Evolutionary conservation across 2,113 vertebrate species (phyloP).

Genomic region (Carassius carassius): DNA sequence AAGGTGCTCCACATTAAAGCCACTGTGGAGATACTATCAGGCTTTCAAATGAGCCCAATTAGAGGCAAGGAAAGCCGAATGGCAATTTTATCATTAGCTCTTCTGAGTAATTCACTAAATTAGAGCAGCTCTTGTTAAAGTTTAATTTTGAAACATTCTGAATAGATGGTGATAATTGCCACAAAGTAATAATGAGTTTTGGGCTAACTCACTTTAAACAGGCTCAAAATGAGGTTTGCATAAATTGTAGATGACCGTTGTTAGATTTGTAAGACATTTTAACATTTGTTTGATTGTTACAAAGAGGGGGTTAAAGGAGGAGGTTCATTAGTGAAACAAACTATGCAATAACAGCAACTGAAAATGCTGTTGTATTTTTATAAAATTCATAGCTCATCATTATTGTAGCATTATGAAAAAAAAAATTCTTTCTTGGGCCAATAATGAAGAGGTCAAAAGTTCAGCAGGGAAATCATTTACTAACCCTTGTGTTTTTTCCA

Average conservation of each 20-base stretch:
- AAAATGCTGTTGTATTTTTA: not conserved
- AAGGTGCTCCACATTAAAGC: slow-evolving; percentile 28
- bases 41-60: slow-evolving; percentile 48
- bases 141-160: slow-evolving; percentile 45
- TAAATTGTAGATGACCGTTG: slow-evolving; percentile 28
- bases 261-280: not conserved
- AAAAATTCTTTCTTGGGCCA: no score
- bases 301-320: not conserved
- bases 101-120: slow-evolving; percentile 46
- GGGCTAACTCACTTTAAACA: slow-evolving; percentile 40
- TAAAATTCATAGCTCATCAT: slow-evolving; percentile 13
- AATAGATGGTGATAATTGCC: slow-evolving; percentile 41
- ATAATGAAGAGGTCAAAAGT: not conserved
- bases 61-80: slow-evolving; percentile 43
- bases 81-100: slow-evolving; percentile 54
- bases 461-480: not conserved
- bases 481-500: not conserved
- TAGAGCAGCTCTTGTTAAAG: slow-evolving; percentile 46
- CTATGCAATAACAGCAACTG: not conserved
- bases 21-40: slow-evolving; percentile 45
- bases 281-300: slow-evolving; percentile 9
- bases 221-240: slow-evolving; percentile 16
- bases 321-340: slow-evolving; percentile 9
- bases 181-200: slow-evolving; percentile 17
- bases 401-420: not conserved